These are phyloP conservation scores for Pocillopora damicornis DNA, from an alignment of 64 coral and sea anemone genomes.

Conservation along the genomic window DNA sequence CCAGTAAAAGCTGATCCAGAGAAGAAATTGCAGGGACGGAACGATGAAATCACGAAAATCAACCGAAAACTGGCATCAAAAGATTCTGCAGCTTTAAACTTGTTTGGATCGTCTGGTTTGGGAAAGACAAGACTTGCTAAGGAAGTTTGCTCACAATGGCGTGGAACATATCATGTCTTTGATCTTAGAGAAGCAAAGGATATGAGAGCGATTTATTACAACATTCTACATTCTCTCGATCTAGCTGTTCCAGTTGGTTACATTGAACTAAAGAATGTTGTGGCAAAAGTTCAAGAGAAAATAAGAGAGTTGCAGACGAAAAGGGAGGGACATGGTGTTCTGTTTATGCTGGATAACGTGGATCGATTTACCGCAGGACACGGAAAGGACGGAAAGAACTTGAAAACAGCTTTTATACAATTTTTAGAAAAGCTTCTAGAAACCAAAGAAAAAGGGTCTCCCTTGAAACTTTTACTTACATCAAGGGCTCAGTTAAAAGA, in stretches of 20 bases:
- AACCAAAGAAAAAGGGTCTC: background rate
- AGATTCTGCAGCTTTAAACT: background rate
- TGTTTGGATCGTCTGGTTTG: slow-evolving; percentile 1
- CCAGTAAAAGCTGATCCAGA: background rate
- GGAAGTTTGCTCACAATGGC: slow-evolving; percentile 15
- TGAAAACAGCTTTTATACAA: background rate
- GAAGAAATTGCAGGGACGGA: slow-evolving; percentile 8
- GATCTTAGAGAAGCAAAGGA: slow-evolving; percentile 27
- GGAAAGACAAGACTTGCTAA: slow-evolving; percentile 31
- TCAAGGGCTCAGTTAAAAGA: background rate
- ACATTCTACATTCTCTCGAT: background rate
- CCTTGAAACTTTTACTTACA: background rate
- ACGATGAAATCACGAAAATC: background rate
- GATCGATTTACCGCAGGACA: background rate
- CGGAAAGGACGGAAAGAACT: background rate
- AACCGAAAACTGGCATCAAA: background rate
- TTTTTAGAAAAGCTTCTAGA: background rate
- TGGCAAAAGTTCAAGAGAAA: background rate
- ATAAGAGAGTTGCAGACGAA: background rate
- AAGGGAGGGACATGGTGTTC: background rate
- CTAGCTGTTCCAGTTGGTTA: background rate
- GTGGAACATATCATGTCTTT: background rate
- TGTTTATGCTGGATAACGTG: background rate
- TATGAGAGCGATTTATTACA: slow-evolving; percentile 10
- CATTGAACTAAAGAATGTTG: background rate